phyloP scores from a whole-genome alignment of 2,113 vertebrate species.

The Probosciger aterrimus region DNA sequence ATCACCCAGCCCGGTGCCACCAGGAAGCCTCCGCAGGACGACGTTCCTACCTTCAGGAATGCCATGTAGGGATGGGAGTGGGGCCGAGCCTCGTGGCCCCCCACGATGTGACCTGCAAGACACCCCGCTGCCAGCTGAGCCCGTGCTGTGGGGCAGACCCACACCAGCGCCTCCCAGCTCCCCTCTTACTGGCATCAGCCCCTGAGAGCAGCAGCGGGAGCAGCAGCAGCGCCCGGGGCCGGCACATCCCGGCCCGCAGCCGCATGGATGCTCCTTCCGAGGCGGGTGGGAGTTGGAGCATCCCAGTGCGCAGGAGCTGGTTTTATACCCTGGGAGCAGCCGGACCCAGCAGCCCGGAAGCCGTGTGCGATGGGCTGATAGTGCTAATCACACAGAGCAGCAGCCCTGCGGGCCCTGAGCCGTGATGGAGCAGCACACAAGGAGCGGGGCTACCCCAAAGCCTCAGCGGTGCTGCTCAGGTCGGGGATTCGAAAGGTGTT shows the following conservation, averaged over 20 bases:
- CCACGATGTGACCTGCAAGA: slow-evolving; percentile 43
- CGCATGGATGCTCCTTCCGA: background rate
- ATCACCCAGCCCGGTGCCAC: slow-evolving; percentile 57
- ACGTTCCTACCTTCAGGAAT: rapidly evolving
- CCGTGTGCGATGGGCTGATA: background rate
- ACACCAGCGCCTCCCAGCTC: background rate
- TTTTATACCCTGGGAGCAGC: slow-evolving; percentile 14
- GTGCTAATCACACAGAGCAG: background rate
- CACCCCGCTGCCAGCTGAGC: background rate
- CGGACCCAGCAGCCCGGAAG: background rate
- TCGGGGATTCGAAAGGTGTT: background rate
- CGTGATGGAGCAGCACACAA: background rate
- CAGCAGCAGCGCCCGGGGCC: background rate
- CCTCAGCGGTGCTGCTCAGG: background rate
- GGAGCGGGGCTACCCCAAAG: background rate
- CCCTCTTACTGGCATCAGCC: background rate
- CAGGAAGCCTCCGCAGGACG: background rate
- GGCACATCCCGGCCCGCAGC: background rate
- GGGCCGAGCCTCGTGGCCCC: slow-evolving; percentile 36
- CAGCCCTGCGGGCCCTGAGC: background rate
- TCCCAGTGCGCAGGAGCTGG: background rate
- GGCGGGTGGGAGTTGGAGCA: rapidly evolving
- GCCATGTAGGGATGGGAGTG: slow-evolving; percentile 65
- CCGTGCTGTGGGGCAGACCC: background rate
- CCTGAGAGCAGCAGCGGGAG: background rate